These are phyloP conservation scores for Eolophus roseicapilla DNA, from an alignment of 2,113 vertebrate genomes.

Conservation along the genomic window DNA sequence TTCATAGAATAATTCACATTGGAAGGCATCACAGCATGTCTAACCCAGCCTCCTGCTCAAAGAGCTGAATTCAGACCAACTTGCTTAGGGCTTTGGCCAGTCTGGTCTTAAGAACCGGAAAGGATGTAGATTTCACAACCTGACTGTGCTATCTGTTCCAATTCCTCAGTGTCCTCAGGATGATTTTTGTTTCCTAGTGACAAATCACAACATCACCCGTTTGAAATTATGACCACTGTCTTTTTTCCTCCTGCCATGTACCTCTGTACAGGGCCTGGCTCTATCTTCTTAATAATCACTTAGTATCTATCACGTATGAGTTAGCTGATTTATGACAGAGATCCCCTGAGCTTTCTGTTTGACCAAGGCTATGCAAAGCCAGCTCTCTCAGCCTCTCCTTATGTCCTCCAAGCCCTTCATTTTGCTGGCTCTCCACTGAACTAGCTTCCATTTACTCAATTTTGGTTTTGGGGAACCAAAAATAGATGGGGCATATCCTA, in stretches of 20 bases:
- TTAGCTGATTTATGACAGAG: not conserved
- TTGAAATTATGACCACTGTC: not conserved
- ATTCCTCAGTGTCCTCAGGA: not conserved
- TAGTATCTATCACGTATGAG: not conserved
- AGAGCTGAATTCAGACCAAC: not conserved
- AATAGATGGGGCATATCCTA: not conserved
- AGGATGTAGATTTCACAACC: not conserved
- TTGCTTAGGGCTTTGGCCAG: not conserved
- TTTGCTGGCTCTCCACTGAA: not conserved
- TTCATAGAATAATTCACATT: not conserved
- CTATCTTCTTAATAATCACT: not conserved
- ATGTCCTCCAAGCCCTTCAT: not conserved
- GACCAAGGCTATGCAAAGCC: not conserved
- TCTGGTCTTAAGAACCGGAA: not conserved
- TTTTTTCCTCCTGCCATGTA: not conserved
- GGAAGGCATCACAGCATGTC: not conserved
- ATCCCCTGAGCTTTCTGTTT: not conserved
- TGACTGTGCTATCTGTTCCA: not conserved
- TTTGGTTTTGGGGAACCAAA: not conserved
- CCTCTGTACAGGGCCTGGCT: not conserved
- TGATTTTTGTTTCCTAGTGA: not conserved
- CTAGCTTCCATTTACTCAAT: not conserved
- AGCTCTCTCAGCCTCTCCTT: not conserved
- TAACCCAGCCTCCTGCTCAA: not conserved
- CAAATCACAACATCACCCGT: not conserved